Evolutionary conservation across 2,888 invertebrate genomes (phyloP), one percentile per base, ranked within the genome.

Genomic region (Brachypalpus laphriformis): DNA sequence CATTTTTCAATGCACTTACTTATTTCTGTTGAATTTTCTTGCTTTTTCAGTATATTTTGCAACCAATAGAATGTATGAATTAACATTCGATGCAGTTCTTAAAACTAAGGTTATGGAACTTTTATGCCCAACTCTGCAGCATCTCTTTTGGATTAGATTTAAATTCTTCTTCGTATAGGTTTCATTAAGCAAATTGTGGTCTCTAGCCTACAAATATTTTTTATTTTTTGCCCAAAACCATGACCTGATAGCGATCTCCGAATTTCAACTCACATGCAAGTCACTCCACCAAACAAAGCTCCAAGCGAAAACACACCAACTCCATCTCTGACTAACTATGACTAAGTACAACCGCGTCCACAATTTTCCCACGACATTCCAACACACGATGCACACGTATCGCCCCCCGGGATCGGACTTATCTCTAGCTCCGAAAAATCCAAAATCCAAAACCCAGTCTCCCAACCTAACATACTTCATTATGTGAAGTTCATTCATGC

Each of bases 311-410:
- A 25, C 31, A 59, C 47, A 20, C 11, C 59, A 49, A 59, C 57
- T 49, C 25, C 59, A 59, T 37, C 59, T 61, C n/a, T 25, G n/a
- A 7, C 51, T 61, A 28, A 9, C 57, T 14, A 56, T 42, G n/a
- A 34, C 49, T 34, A 40, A 20, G 14, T 63, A 14, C 54, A 11
- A n/a, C 9, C 42, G 16, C 22, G 54, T 34, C 37, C 37, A 47
- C 40, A 63, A 54, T 18, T 66, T 81, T 81, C 80, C 80, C 80
- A 81, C 80, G 80, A 45, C 51, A 74, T 81, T 68, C 80, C 74
- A 74, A 45, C 80, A 61, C 80, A 74, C 78, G 78, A 72, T 80
- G 25, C 59, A n/a, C 63, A 80, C 51, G 66, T 68, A 80, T 66
- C 51, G 47, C 57, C 57, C 16, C 45, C 51, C 57, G 57, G 42